Evolutionary conservation across 1,140 invertebrate species (phyloP).

Genomic region (Ceratoteleas bidentatus): DNA sequence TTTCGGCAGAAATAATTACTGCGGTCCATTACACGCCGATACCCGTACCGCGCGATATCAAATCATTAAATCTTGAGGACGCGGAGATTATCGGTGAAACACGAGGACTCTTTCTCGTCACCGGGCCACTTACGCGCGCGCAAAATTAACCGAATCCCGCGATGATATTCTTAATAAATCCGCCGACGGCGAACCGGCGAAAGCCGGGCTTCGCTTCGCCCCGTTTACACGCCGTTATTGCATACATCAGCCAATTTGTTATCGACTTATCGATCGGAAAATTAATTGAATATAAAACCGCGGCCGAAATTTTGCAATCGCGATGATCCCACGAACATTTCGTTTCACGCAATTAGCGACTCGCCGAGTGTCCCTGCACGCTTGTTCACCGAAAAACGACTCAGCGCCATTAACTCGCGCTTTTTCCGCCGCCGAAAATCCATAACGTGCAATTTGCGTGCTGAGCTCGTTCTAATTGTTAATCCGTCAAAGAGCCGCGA

Average conservation of each 20-base stretch:
- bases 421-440: not conserved
- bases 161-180: not conserved
- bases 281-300: constrained; percentile 19
- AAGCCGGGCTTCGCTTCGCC: not conserved
- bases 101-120: constrained; percentile 8
- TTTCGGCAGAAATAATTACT: constrained; percentile 68
- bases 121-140: not conserved
- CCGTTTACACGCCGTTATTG: constrained; percentile 9
- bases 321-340: not conserved
- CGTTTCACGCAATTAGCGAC: too few species aligned
- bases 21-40: constrained; percentile 58
- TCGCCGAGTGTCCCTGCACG: too few species aligned
- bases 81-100: constrained; percentile 31
- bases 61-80: constrained; percentile 46
- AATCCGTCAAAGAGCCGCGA: constrained; percentile 17
- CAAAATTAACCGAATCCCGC: not conserved
- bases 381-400: too few species aligned
- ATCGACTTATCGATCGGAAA: not conserved
- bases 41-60: constrained; percentile 40
- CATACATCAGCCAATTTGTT: constrained; percentile 11
- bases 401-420: too few species aligned
- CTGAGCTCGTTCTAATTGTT: constrained; percentile 16
- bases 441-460: constrained; percentile 4
- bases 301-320: constrained; percentile 7
- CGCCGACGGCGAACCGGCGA: not conserved